phyloP scores from a whole-genome alignment of 2,888 invertebrate genomes.

The Nezara viridula region DNA sequence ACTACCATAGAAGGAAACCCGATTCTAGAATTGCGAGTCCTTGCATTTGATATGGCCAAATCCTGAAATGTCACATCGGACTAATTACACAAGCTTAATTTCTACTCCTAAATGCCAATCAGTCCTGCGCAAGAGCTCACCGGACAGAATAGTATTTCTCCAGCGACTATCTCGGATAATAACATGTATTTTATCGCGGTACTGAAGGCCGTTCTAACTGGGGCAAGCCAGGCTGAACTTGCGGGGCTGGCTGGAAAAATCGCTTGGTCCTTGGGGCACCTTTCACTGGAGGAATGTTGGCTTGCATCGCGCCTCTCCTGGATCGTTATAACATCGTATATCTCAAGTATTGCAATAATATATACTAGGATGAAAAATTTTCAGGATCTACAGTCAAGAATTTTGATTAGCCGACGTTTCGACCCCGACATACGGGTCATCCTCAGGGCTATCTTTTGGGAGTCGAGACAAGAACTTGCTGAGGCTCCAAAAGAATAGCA shows the following conservation, averaged over 20 bases:
- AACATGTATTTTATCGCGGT: neutral
- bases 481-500: too few species aligned
- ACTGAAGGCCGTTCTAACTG: neutral
- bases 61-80: neutral
- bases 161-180: neutral
- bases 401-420: too few species aligned
- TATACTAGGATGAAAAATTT: too few species aligned
- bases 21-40: constrained; percentile 4
- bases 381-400: too few species aligned
- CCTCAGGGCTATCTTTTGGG: too few species aligned
- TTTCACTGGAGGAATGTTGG: constrained; percentile 5
- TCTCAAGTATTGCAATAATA: too few species aligned
- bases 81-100: neutral
- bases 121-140: neutral
- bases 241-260: neutral
- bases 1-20: neutral
- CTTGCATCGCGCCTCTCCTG: too few species aligned
- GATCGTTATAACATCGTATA: too few species aligned
- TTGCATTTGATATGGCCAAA: neutral
- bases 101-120: neutral
- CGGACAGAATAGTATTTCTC: neutral
- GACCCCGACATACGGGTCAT: too few species aligned
- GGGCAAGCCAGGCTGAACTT: neutral
- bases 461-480: too few species aligned
- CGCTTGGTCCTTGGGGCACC: neutral